phyloP scores from a whole-genome alignment of 2,113 vertebrate species.

The Lipophrys pholis region DNA sequence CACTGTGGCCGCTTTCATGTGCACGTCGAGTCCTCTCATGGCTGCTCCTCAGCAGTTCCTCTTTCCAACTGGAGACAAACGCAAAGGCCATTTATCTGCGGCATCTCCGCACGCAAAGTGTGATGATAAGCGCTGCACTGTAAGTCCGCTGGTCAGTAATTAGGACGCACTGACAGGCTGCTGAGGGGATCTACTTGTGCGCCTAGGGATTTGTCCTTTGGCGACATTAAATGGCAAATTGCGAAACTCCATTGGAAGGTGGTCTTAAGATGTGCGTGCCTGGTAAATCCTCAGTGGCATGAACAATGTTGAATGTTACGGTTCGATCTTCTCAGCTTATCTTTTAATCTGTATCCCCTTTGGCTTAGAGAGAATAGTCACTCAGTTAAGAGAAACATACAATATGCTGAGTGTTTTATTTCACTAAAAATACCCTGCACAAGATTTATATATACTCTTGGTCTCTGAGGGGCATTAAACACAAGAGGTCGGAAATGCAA shows the following conservation, averaged over 20 bases:
- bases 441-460: not conserved
- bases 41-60: slow-evolving; percentile 21
- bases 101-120: slow-evolving; percentile 53
- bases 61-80: slow-evolving; percentile 22
- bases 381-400: slow-evolving; percentile 26
- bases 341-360: slow-evolving; percentile 49
- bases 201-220: slow-evolving; percentile 78
- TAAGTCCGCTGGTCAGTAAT: slow-evolving; percentile 82
- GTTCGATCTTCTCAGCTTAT: slow-evolving; percentile 60
- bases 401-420: not conserved
- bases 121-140: slow-evolving; percentile 58
- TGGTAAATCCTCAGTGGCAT: slow-evolving; percentile 62
- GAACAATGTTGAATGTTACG: slow-evolving; percentile 62
- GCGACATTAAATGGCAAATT: slow-evolving; percentile 74
- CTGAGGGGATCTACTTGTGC: slow-evolving; percentile 71
- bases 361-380: slow-evolving; percentile 14
- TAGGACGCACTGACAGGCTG: slow-evolving; percentile 72
- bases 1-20: slow-evolving; percentile 66
- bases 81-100: slow-evolving; percentile 57
- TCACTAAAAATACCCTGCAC: not conserved
- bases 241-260: slow-evolving; percentile 65
- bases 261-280: slow-evolving; percentile 50
- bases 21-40: slow-evolving; percentile 35
- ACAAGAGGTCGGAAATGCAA: slow-evolving; percentile 6
- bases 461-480: not conserved